A percentile compares a stretch with the other conserved stretches of the same genome.
phyloP scores from a whole-genome alignment of 64 coral and sea anemone species.

The Pocillopora damicornis region DNA sequence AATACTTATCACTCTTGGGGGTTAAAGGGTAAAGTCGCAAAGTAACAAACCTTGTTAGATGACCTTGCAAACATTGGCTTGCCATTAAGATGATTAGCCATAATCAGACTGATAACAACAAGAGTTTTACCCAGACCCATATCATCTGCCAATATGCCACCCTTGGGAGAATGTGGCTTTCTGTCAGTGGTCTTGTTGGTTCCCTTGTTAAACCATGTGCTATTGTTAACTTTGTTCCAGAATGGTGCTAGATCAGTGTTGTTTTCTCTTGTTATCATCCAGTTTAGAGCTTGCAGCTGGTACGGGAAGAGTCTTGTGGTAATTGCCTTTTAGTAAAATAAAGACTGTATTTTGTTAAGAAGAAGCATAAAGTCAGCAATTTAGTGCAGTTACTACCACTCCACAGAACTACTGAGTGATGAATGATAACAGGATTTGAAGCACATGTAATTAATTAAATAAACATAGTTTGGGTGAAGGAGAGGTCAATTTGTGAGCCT shows the following conservation, averaged over 20 bases:
- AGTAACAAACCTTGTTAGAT: constrained; percentile 10
- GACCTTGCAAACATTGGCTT: constrained; percentile 81
- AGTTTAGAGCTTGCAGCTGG: constrained; percentile 82
- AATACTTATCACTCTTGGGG: too few species aligned
- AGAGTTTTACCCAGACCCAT: constrained; percentile 91
- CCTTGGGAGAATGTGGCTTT: constrained; percentile 56
- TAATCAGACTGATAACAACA: constrained; percentile 69
- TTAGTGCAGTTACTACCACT: too few species aligned
- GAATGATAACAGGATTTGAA: too few species aligned
- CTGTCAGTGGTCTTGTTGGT: constrained; percentile 53
- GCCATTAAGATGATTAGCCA: constrained; percentile 81
- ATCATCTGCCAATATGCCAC: constrained; percentile 87
- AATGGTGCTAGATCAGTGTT: constrained; percentile 73
- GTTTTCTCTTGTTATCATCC: constrained; percentile 87
- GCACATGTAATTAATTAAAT: too few species aligned
- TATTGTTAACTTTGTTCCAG: constrained; percentile 35
- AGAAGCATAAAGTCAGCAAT: too few species aligned
- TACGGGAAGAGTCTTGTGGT: constrained; percentile 65
- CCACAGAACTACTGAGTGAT: too few species aligned
- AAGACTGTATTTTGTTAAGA: not conserved
- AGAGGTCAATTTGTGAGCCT: too few species aligned
- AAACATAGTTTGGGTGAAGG: too few species aligned
- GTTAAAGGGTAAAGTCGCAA: not conserved
- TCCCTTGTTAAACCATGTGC: constrained; percentile 80
- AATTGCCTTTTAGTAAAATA: constrained; percentile 53